Percentiles rank a stretch among this genome's conserved stretches.
phyloP scores from a whole-genome alignment of 2,797 vertebrate genomes.

The Pangasius macronema region DNA sequence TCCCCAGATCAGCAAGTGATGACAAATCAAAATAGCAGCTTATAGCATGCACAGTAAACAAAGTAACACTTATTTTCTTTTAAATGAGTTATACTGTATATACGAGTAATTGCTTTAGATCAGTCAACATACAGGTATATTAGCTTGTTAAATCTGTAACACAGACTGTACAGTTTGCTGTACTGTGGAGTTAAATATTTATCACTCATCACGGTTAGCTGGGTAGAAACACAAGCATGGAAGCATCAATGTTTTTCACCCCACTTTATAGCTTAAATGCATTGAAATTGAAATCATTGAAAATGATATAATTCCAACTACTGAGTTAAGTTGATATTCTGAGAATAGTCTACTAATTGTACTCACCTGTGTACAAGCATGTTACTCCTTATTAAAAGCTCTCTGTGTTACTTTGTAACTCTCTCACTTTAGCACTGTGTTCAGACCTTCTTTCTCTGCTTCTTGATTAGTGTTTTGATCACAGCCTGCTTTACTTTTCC shows the following conservation, averaged over 20 bases:
- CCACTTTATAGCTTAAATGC: not conserved
- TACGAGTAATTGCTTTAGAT: not conserved
- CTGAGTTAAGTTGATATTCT: not conserved
- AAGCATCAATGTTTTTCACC: not conserved
- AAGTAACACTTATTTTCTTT: not conserved
- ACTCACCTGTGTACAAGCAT: not conserved
- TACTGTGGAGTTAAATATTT: not conserved
- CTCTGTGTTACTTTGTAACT: not conserved
- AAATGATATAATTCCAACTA: not conserved
- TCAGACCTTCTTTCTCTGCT: not conserved
- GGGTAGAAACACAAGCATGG: not conserved
- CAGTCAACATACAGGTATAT: not conserved
- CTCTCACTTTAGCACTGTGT: not conserved
- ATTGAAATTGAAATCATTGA: not conserved
- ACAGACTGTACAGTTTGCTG: not conserved
- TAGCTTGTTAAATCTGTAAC: not conserved
- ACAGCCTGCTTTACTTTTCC: not conserved
- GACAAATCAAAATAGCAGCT: not conserved
- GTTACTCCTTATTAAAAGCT: not conserved
- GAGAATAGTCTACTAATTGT: not conserved
- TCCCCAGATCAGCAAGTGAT: not conserved
- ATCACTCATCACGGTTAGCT: not conserved
- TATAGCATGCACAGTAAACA: not conserved
- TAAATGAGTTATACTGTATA: not conserved
- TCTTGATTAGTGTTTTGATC: not conserved